Percentiles rank a stretch among this genome's conserved stretches.
Conservation (phyloP, 2,797 vertebrate genomes). For the Peromyscus attwateri region DNA sequence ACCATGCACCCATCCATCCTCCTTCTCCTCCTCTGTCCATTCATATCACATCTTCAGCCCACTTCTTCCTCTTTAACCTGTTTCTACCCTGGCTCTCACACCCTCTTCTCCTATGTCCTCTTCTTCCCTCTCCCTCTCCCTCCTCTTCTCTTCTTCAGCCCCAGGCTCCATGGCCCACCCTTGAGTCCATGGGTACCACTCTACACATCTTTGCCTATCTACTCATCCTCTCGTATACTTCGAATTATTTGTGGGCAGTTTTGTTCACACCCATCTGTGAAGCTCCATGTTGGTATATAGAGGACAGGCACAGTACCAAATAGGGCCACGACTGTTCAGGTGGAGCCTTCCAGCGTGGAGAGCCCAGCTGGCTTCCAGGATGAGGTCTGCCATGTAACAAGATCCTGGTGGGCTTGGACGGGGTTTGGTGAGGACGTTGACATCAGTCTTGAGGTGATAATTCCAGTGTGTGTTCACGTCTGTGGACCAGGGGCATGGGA, state of each 20-base stretch:
- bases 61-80: too few species aligned
- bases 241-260: not conserved
- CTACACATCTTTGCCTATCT: not conserved
- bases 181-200: fast-evolving
- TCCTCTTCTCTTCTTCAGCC: not conserved
- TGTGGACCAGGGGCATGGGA: not conserved
- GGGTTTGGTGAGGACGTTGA: not conserved
- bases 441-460: not conserved
- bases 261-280: not conserved
- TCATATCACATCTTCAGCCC: not conserved
- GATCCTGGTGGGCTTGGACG: not conserved
- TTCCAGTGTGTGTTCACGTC: not conserved
- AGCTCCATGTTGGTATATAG: not conserved
- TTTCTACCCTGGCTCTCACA: not conserved
- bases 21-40: not conserved
- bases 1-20: not conserved
- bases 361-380: not conserved
- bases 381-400: not conserved
- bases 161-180: too few species aligned
- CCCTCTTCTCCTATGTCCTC: fast-evolving
- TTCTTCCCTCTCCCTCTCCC: not conserved
- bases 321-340: not conserved
- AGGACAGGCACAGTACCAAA: not conserved
- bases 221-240: too few species aligned
- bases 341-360: not conserved